Percentiles rank a stretch among this genome's conserved stretches.
Conservation (phyloP, 2,888 invertebrate genomes). For the Hydrotaea cyrtoneurina region DNA sequence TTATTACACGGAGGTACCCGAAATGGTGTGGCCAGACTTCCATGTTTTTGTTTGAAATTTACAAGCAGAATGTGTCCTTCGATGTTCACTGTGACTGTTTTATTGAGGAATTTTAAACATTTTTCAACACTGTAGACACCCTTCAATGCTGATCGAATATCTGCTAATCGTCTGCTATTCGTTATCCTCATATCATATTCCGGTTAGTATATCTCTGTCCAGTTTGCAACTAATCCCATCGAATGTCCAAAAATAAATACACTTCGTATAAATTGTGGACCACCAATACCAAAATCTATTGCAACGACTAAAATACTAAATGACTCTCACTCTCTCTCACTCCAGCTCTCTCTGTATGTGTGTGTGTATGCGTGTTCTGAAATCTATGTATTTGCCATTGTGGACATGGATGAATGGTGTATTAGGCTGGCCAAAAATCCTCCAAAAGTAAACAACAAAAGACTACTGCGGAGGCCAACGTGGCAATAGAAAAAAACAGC, state of each 20-base stretch:
- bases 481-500: constrained; percentile 17
- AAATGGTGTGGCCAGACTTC: no score
- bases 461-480: background rate
- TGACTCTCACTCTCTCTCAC: no score
- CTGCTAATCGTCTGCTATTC: no score
- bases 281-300: background rate
- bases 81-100: no score
- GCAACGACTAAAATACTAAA: constrained; percentile 1
- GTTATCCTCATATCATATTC: no score
- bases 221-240: constrained; percentile 65
- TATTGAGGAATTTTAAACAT: no score
- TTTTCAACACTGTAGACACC: no score
- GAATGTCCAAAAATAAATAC: background rate
- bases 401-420: constrained; percentile 31
- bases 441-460: constrained; percentile 32
- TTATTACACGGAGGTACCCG: no score
- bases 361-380: background rate
- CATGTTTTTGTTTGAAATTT: no score
- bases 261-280: background rate
- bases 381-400: background rate
- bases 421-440: constrained; percentile 46
- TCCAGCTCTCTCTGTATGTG: background rate
- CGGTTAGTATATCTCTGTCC: background rate
- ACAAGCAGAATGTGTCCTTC: no score
- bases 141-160: no score